phyloP scores from a whole-genome alignment of 2,113 vertebrate genomes.

The Alaudala cheleensis region DNA sequence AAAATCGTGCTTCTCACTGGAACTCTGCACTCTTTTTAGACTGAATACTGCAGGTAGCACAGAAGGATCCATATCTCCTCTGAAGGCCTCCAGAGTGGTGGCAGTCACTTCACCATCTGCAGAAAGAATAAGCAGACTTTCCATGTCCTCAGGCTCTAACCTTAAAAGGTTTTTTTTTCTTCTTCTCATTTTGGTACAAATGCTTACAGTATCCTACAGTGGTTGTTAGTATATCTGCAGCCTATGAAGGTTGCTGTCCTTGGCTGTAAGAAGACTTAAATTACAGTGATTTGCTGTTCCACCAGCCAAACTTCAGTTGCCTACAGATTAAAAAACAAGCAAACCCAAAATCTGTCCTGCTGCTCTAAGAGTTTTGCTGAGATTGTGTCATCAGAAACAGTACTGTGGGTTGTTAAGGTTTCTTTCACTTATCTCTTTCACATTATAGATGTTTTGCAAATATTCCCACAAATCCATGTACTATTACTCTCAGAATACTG shows the following conservation, averaged over 20 bases:
- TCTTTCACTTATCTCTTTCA: background rate
- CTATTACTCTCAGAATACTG: background rate
- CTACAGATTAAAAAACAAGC: background rate
- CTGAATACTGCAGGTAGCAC: slow-evolving; percentile 67
- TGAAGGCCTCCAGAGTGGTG: slow-evolving; percentile 84
- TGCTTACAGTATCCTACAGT: background rate
- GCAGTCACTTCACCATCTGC: slow-evolving; percentile 77
- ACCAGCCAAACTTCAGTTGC: background rate
- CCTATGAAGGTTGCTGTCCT: background rate
- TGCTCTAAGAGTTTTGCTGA: background rate
- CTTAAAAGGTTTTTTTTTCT: slow-evolving; percentile 78
- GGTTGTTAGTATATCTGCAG: background rate
- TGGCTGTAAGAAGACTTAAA: background rate
- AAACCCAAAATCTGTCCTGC: background rate
- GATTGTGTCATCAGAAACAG: background rate
- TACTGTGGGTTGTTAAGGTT: background rate
- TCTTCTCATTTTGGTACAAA: background rate
- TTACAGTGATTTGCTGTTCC: background rate
- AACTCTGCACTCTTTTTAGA: slow-evolving; percentile 63
- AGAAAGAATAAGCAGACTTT: slow-evolving; percentile 81
- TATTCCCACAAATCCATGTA: background rate
- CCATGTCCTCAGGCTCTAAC: slow-evolving; percentile 71
- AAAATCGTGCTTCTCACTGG: background rate
- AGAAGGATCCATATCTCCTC: slow-evolving; percentile 75
- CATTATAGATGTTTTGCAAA: background rate